phyloP scores from a whole-genome alignment of 2,113 vertebrate species.

The Collichthys lucidus region DNA sequence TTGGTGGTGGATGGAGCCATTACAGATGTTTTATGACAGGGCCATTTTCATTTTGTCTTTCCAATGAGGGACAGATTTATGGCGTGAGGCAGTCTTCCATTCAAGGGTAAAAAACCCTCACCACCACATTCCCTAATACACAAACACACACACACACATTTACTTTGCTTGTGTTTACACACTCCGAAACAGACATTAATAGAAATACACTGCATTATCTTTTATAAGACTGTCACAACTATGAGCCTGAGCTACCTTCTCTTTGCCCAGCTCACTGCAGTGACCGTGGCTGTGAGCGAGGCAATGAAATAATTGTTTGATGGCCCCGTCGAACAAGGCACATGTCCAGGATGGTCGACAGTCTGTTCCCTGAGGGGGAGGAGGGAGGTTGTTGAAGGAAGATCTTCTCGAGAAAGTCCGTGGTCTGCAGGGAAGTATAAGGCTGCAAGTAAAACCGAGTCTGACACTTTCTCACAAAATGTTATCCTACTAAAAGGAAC shows the following conservation, averaged over 20 bases:
- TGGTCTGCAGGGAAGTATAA: conserved; percentile 56
- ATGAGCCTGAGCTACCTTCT: conserved; percentile 19
- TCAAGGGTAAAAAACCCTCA: conserved; percentile 70
- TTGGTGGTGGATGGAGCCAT: conserved; percentile 85
- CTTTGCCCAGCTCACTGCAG: conserved; percentile 4
- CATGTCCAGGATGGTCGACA: conserved; percentile 62
- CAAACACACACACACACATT: conserved; percentile 48
- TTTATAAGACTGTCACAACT: conserved; percentile 31
- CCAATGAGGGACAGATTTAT: conserved; percentile 86
- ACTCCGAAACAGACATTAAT: conserved; percentile 40
- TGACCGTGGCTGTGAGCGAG: conserved; percentile 52
- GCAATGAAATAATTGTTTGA: conserved; percentile 74
- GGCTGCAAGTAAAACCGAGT: conserved; percentile 67
- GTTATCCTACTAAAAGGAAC: conserved; percentile 73
- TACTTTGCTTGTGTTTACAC: conserved; percentile 38
- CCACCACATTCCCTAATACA: conserved; percentile 52
- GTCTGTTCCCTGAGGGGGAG: conserved; percentile 23
- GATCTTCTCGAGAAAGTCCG: conserved; percentile 67
- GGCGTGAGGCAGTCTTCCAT: conserved; percentile 76
- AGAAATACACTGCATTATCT: conserved; percentile 48
- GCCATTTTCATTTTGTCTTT: conserved; percentile 86
- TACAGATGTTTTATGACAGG: conserved; percentile 88
- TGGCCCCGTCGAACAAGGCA: conserved; percentile 65
- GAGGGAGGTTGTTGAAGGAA: conserved; percentile 33
- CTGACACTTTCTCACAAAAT: conserved; percentile 79